A percentile compares a stretch with the other conserved stretches of the same genome.
Evolutionary conservation across 2,113 vertebrate species (phyloP).

Genomic region (Puntigrus tetrazona): DNA sequence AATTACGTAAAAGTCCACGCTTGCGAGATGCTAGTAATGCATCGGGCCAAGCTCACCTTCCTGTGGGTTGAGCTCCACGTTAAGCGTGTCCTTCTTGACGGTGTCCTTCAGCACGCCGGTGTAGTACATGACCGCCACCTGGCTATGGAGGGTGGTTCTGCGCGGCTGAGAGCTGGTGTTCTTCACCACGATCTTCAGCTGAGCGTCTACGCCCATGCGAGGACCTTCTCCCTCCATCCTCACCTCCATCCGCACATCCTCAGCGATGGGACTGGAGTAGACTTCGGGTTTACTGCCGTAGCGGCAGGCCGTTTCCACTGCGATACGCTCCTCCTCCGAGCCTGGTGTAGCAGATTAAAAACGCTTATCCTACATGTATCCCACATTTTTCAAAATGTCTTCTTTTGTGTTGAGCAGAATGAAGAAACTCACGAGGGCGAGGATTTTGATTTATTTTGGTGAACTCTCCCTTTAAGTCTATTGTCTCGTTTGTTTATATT

Average conservation of each 20-base stretch:
- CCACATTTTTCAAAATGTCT: too few relatives aligned
- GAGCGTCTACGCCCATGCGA: conserved; percentile 78
- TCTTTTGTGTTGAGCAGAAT: too few relatives aligned
- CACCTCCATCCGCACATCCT: conserved; percentile 77
- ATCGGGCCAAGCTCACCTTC: conserved; percentile 76
- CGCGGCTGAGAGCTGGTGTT: conserved; percentile 76
- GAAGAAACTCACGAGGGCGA: too few relatives aligned
- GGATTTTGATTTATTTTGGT: too few relatives aligned
- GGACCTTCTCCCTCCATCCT: conserved; percentile 82
- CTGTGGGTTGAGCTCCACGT: conserved; percentile 69
- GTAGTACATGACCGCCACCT: conserved; percentile 79
- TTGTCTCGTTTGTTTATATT: background rate
- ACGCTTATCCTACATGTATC: too few relatives aligned
- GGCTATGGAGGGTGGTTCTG: conserved; percentile 77
- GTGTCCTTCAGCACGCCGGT: too few relatives aligned
- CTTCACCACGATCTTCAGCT: conserved; percentile 73
- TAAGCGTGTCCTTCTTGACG: conserved; percentile 41
- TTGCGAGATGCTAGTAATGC: too few relatives aligned
- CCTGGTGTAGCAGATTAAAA: conserved; percentile 50
- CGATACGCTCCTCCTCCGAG: conserved; percentile 81
- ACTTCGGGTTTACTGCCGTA: conserved; percentile 81
- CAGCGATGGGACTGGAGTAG: conserved; percentile 68
- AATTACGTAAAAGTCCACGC: too few relatives aligned
- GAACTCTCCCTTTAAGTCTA: too few relatives aligned
- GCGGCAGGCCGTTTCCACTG: conserved; percentile 84